Evolutionary conservation across 2,113 vertebrate species (phyloP).

Genomic region (Etheostoma cragini): DNA sequence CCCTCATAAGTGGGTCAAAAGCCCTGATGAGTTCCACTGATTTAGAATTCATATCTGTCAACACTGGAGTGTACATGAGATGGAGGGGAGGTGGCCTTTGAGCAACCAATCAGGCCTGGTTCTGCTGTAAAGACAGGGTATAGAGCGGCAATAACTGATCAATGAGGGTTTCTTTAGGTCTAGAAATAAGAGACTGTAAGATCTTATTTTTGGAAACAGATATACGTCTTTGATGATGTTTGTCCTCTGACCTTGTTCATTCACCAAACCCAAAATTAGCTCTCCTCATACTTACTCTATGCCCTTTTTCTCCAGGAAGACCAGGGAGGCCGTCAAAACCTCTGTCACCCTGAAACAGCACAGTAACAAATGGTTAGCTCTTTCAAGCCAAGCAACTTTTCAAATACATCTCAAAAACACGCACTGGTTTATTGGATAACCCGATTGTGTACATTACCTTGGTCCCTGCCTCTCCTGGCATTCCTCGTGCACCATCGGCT

Average conservation of each 20-base stretch:
- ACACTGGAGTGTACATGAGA: conserved; percentile 14
- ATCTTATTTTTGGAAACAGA: conserved; percentile 40
- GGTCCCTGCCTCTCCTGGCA: conserved; percentile 92
- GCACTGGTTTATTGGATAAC: not conserved
- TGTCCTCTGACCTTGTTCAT: conserved; percentile 4
- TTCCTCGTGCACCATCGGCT: conserved; percentile 94
- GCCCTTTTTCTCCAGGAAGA: conserved; percentile 97
- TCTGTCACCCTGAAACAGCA: conserved; percentile 90
- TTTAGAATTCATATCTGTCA: conserved; percentile 49
- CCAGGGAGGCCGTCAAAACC: conserved; percentile 98
- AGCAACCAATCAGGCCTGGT: conserved; percentile 33
- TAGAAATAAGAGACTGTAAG: conserved; percentile 34
- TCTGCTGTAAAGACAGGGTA: conserved; percentile 24
- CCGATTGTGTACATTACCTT: conserved; percentile 84
- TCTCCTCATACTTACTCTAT: conserved; percentile 88
- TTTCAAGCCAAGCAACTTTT: not conserved
- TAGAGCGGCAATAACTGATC: conserved; percentile 10
- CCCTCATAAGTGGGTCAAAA: conserved; percentile 51
- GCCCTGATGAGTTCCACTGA: conserved; percentile 37
- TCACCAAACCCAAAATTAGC: not conserved
- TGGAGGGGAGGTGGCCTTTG: conserved; percentile 28
- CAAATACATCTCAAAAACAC: not conserved
- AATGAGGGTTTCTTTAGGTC: conserved; percentile 4
- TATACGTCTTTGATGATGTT: conserved; percentile 9
- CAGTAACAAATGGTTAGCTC: conserved; percentile 1